Evolutionary conservation across 2,888 invertebrate genomes (phyloP), one percentile per base, ranked within the genome.

Genomic region (Pseudoips prasinana): DNA sequence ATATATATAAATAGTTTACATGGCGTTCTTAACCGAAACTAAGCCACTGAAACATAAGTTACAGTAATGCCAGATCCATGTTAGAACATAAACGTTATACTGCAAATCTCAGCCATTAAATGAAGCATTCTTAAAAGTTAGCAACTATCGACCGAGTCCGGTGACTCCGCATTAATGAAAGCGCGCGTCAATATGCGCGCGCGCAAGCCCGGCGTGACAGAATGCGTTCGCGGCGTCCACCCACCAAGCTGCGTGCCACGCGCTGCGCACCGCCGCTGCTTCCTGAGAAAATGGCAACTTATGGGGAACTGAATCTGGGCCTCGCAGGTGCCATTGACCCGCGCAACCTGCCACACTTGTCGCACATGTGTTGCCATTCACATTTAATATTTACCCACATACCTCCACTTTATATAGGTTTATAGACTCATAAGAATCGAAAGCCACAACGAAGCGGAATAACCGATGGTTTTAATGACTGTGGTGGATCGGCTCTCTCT

Each of bases 241-340:
- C 46, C 37, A 34, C 44, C 39, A 50, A 44, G 38, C 50, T 56
- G 56, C 62, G 48, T 56, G 60, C 63, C 62, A 58, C 69, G 71
- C 64, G 61, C 56, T 54, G 54, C 69, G 71, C 64, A 60, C 56
- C 54, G 54, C 44, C 58, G 46, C 57, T 71, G 76, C 75, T 86
- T 87, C 87, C 83, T 81, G 77, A 83, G 86, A 87, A 86, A 86
- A 86, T 84, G 73, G 82, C 85, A 83, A 85, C 76, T 86, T 85
- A 84, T 78, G 76, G 80, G 82, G 81, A 83, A 83, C 74, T 81
- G 77, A 85, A 85, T 83, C 84, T 83, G 83, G 79, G 76, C 65
- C 75, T 80, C 69, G 50, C 73, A 68, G 73, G 82, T 83, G 84
- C 78, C 82, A 74, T 74, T 84, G 84, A 87, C 84, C 85, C 66